Evolutionary conservation across 1,140 invertebrate genomes (phyloP).

Genomic region (Drosophila setifemur): DNA sequence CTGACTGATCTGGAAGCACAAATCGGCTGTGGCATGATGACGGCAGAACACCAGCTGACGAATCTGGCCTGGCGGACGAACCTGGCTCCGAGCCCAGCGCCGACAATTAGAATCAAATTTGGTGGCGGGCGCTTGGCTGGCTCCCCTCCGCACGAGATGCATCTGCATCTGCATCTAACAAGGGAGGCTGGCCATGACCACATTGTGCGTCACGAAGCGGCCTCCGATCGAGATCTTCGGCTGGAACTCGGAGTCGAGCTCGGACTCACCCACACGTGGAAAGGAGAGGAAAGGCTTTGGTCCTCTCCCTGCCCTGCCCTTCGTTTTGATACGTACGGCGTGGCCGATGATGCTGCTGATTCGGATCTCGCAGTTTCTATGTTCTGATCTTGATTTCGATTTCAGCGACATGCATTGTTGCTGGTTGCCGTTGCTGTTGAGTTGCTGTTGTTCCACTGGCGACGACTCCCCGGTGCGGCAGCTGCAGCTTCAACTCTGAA

Average conservation of each 20-base stretch:
- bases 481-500: slow-evolving; percentile 78
- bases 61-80: slow-evolving; percentile 6
- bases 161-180: slow-evolving; percentile 38
- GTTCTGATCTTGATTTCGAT: slow-evolving; percentile 78
- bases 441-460: slow-evolving; percentile 33
- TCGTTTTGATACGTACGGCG: slow-evolving; percentile 66
- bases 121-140: too few species aligned
- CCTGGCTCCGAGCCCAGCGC: too few species aligned
- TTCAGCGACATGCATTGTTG: slow-evolving; percentile 71
- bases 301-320: slow-evolving; percentile 44
- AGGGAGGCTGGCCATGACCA: slow-evolving; percentile 53
- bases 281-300: slow-evolving; percentile 26
- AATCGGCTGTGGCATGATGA: slow-evolving; percentile 36
- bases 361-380: slow-evolving; percentile 48
- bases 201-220: slow-evolving; percentile 71
- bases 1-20: slow-evolving; percentile 20
- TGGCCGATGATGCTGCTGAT: slow-evolving; percentile 76
- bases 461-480: slow-evolving; percentile 62
- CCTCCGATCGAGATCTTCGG: slow-evolving; percentile 34
- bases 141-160: background rate
- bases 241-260: slow-evolving; percentile 10
- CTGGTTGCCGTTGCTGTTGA: slow-evolving; percentile 18
- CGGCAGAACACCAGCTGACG: slow-evolving; percentile 30
- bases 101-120: slow-evolving; percentile 81
- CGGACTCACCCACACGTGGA: slow-evolving; percentile 9